Conservation (phyloP, 2,113 vertebrate species). For the Xenopus borealis region DNA sequence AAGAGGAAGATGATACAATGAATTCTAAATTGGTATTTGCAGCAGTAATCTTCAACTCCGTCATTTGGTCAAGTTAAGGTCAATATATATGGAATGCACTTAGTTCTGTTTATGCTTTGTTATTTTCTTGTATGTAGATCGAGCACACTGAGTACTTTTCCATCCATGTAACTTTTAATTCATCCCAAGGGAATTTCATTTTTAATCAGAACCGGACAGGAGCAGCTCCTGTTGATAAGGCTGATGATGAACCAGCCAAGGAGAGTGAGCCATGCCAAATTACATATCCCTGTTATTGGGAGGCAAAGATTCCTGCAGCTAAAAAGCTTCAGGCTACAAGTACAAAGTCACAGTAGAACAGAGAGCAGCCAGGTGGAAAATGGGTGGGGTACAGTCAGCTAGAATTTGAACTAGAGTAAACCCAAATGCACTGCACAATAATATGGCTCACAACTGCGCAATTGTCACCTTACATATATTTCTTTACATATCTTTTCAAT, state of each 20-base stretch:
- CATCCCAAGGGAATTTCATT: slow-evolving; percentile 19
- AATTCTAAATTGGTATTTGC: no score
- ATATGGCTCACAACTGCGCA: not conserved
- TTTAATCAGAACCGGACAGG: slow-evolving; percentile 33
- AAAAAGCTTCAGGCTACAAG: not conserved
- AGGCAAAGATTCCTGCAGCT: not conserved
- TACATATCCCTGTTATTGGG: slow-evolving; percentile 17
- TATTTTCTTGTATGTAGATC: not conserved
- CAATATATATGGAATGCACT: not conserved
- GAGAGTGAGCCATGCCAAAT: slow-evolving; percentile 14
- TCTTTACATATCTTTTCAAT: no score
- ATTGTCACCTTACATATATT: no score
- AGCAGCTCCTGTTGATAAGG: slow-evolving; percentile 38
- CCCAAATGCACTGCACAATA: not conserved
- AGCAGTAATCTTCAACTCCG: no score
- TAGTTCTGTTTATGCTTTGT: not conserved
- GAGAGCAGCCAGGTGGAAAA: not conserved
- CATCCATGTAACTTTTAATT: slow-evolving; percentile 12
- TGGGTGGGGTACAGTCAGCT: not conserved
- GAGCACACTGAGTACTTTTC: slow-evolving; percentile 22
- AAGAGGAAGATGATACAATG: no score
- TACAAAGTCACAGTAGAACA: slow-evolving; percentile 9
- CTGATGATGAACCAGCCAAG: slow-evolving; percentile 5
- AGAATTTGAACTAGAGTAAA: slow-evolving; percentile 18
- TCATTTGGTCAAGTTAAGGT: not conserved